These are phyloP conservation scores for Sminthopsis crassicaudata DNA, from an alignment of 2,113 vertebrate genomes.

Conservation along the genomic window DNA sequence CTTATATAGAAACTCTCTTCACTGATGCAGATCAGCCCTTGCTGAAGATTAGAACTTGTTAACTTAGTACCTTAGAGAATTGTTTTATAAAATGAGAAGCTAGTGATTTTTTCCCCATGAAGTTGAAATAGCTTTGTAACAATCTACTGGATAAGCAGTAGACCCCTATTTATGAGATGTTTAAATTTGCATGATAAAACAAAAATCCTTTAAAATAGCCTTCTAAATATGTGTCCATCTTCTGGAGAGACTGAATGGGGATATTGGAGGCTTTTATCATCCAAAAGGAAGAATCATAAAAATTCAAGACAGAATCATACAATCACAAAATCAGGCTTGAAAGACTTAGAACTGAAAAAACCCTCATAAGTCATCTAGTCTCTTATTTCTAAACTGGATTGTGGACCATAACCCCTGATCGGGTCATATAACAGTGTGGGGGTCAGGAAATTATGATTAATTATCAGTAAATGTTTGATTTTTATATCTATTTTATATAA, in stretches of 20 bases:
- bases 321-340: background rate
- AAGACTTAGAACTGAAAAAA: background rate
- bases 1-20: background rate
- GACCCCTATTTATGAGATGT: slow-evolving; percentile 22
- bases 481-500: too few relatives aligned
- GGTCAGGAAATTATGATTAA: too few relatives aligned
- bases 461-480: too few relatives aligned
- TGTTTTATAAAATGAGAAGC: background rate
- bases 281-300: slow-evolving; percentile 5
- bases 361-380: background rate
- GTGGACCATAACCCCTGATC: too few relatives aligned
- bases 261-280: background rate
- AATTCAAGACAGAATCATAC: slow-evolving; percentile 13
- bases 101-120: slow-evolving; percentile 13
- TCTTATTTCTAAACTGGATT: too few relatives aligned
- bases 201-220: slow-evolving; percentile 39
- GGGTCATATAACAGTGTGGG: too few relatives aligned
- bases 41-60: background rate
- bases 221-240: background rate
- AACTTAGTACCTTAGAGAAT: background rate
- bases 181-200: slow-evolving; percentile 54
- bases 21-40: background rate
- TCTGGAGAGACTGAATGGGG: background rate
- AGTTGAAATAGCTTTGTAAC: slow-evolving; percentile 24
- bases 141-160: slow-evolving; percentile 61